A percentile compares a stretch with the other conserved stretches of the same genome.
Conservation (phyloP, 2,888 invertebrate genomes). For the Xylota segnis region DNA sequence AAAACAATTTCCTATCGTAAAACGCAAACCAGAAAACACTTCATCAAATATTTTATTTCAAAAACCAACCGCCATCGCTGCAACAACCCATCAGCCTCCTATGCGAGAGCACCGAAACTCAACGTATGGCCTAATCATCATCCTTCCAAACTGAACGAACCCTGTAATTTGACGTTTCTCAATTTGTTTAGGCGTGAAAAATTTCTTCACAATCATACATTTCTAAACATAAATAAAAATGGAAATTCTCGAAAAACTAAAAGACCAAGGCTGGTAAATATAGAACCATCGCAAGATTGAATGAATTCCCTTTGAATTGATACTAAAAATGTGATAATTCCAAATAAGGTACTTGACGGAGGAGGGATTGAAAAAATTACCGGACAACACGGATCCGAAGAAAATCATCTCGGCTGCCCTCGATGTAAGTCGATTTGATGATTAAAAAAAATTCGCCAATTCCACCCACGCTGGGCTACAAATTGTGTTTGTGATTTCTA, state of each 20-base stretch:
- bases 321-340: conserved; percentile 24
- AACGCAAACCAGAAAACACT: too few relatives aligned
- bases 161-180: conserved; percentile 68
- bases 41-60: not conserved
- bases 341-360: conserved; percentile 89
- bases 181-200: conserved; percentile 72
- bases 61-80: not conserved
- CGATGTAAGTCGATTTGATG: conserved; percentile 87
- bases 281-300: conserved; percentile 3
- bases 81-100: not conserved
- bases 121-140: conserved; percentile 28
- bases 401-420: conserved; percentile 88
- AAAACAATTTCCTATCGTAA: too few relatives aligned
- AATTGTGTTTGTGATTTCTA: not conserved
- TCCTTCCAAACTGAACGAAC: conserved; percentile 52
- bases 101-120: conserved; percentile 22
- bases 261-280: conserved; percentile 88
- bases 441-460: conserved; percentile 1
- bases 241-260: conserved; percentile 87
- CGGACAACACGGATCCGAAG: conserved; percentile 88
- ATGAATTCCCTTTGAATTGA: conserved; percentile 11
- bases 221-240: conserved; percentile 81
- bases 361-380: conserved; percentile 89
- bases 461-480: not conserved
- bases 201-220: conserved; percentile 51